phyloP scores from a whole-genome alignment of 2,888 invertebrate species.

The Pyrrhia umbra region DNA sequence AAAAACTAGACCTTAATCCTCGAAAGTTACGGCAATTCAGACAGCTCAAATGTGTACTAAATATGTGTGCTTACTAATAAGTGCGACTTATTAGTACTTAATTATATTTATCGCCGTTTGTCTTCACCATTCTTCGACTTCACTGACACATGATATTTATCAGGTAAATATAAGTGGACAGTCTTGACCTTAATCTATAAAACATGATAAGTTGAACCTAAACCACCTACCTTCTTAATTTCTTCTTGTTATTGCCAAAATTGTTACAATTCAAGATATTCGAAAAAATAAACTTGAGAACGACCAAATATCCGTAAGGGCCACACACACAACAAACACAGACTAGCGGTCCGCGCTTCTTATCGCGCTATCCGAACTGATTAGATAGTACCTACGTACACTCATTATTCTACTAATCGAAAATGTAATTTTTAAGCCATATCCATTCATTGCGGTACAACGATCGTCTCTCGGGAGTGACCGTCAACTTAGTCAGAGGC shows the following conservation, averaged over 20 bases:
- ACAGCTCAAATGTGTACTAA: no score
- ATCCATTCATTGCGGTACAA: conserved; percentile 53
- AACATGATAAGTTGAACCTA: background rate
- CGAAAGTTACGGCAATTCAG: no score
- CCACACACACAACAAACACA: conserved; percentile 75
- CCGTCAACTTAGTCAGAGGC: conserved; percentile 9
- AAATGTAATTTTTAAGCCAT: conserved; percentile 72
- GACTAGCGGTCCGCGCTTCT: conserved; percentile 72
- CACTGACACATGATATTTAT: background rate
- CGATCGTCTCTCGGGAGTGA: conserved; percentile 47
- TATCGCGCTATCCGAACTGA: conserved; percentile 82
- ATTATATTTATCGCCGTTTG: background rate
- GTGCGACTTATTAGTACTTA: no score
- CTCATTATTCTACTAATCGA: conserved; percentile 84
- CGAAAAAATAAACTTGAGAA: conserved; percentile 49
- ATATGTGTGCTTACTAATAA: no score
- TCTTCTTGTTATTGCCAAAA: conserved; percentile 50
- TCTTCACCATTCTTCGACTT: background rate
- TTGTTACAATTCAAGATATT: conserved; percentile 21
- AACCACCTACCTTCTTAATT: conserved; percentile 57
- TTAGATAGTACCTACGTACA: conserved; percentile 82
- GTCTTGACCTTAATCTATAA: background rate
- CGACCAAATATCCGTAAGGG: conserved; percentile 65
- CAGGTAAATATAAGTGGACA: conserved; percentile 20
- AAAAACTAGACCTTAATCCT: no score